Conservation (phyloP, 2,888 invertebrate species). For the Drosophila histrio region DNA sequence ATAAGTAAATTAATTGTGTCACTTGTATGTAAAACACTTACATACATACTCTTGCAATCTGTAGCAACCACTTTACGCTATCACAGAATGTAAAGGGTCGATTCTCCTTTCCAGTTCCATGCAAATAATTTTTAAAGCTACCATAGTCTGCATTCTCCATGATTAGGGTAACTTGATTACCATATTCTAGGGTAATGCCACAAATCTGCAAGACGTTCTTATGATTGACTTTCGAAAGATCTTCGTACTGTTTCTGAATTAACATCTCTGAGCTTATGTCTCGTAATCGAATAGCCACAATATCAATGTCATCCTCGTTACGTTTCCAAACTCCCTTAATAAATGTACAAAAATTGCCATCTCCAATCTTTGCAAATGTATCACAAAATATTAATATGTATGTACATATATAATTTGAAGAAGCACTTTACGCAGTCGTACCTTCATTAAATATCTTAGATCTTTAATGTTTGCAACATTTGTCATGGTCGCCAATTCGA, state of each 20-base stretch:
- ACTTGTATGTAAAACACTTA: background rate
- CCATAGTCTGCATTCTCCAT: background rate
- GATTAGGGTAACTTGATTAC: background rate
- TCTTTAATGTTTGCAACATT: background rate
- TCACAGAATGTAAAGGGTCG: background rate
- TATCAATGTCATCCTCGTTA: background rate
- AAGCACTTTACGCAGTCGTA: background rate
- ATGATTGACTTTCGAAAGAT: background rate
- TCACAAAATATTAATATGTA: background rate
- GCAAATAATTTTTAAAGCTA: background rate
- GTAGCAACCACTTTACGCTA: background rate
- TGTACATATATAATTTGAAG: background rate
- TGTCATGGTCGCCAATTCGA: background rate
- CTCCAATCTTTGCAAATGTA: background rate
- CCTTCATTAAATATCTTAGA: background rate
- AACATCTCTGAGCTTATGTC: background rate
- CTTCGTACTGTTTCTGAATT: background rate
- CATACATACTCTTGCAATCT: background rate
- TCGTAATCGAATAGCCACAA: background rate
- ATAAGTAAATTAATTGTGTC: background rate
- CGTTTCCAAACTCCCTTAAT: background rate
- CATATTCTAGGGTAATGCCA: background rate
- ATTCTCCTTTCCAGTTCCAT: background rate
- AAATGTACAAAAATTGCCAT: background rate
- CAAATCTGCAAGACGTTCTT: background rate